Percentiles rank a stretch among this genome's conserved stretches.
Evolutionary conservation across 2,888 invertebrate species (phyloP).

Genomic region (Scaptomyza parva): DNA sequence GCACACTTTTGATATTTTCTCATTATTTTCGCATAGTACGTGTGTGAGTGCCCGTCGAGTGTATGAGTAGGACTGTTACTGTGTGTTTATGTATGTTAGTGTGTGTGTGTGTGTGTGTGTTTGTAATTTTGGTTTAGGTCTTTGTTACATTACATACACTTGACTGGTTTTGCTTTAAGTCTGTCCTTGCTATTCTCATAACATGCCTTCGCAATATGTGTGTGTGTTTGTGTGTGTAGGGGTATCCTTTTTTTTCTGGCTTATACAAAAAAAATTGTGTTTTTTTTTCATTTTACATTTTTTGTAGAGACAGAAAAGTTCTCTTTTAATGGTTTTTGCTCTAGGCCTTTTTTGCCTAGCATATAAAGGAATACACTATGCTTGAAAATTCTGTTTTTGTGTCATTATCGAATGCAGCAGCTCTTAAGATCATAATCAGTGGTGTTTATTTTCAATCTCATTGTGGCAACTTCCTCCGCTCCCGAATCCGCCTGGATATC

Average conservation of each 20-base stretch:
- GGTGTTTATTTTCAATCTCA: slow-evolving; percentile 69
- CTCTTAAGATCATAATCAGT: slow-evolving; percentile 75
- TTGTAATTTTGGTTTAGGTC: slow-evolving; percentile 73
- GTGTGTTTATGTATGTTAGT: slow-evolving; percentile 25
- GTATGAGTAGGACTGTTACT: slow-evolving; percentile 24
- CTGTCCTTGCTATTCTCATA: slow-evolving; percentile 48
- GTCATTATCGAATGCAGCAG: slow-evolving; percentile 59
- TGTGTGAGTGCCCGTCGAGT: slow-evolving; percentile 51
- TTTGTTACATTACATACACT: slow-evolving; percentile 79
- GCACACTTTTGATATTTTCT: slow-evolving; percentile 73
- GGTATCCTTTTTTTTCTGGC: slow-evolving; percentile 53
- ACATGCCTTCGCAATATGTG: slow-evolving; percentile 38
- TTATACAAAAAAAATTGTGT: slow-evolving; percentile 33
- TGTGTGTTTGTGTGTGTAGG: slow-evolving; percentile 24
- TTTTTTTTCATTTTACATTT: slow-evolving; percentile 52
- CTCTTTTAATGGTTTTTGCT: slow-evolving; percentile 59
- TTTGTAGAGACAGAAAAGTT: slow-evolving; percentile 20
- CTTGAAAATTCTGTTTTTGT: slow-evolving; percentile 28
- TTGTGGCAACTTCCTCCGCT: slow-evolving; percentile 14
- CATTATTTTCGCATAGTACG: slow-evolving; percentile 63
- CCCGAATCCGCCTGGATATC: neutral
- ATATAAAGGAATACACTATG: slow-evolving; percentile 14
- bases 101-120: slow-evolving; percentile 20
- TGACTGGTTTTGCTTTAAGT: slow-evolving; percentile 71
- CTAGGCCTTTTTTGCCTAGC: slow-evolving; percentile 27